Evolutionary conservation across 2,797 vertebrate genomes (phyloP), one percentile per base, ranked within the genome.

Genomic region (Discoglossus pictus): DNA sequence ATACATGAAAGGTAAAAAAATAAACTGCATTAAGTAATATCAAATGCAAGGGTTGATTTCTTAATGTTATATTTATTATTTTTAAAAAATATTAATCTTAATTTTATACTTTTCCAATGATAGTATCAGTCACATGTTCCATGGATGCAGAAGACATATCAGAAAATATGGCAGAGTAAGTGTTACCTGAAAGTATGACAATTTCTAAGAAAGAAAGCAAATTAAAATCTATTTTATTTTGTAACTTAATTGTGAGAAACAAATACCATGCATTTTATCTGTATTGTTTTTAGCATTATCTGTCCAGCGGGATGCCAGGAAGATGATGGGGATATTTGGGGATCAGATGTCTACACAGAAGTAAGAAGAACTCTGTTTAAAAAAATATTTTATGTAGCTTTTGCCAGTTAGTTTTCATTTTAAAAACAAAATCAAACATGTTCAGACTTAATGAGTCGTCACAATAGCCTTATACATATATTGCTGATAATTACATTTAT

Each of bases 351-450:
- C 12, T 55, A 46, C 20, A 65, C 27, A 47, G 62, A 65, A 36
- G 62, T 65, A 65, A 65, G 62, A 13, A n/a, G 21, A 13, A n/a
- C n/a, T n/a, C n/a, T n/a, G 5, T 6, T n/a, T 11, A 44, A 44
- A 12, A 13, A 21, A 5, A 3, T 16, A 5, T 25, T 5, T 15
- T 27, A 40, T 2, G 36, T 36, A 38, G 13, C 35, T 35, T 42
- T 42, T 9, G 2, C 17, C 20, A 47, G 27, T 17, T 2, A 7
- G 2, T 2, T 7, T 16, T 48, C 44, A 23, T 61, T 60, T n/a
- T n/a, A n/a, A n/a, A n/a, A n/a, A n/a, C n/a, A n/a, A n/a, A n/a
- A n/a, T n/a, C n/a, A n/a, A n/a, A n/a, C n/a, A n/a, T n/a, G n/a
- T n/a, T n/a, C n/a, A n/a, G n/a, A n/a, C n/a, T n/a, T n/a, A n/a